These are phyloP conservation scores for Todiramphus saurophagus DNA, from an alignment of 2,113 vertebrate genomes.

Conservation along the genomic window DNA sequence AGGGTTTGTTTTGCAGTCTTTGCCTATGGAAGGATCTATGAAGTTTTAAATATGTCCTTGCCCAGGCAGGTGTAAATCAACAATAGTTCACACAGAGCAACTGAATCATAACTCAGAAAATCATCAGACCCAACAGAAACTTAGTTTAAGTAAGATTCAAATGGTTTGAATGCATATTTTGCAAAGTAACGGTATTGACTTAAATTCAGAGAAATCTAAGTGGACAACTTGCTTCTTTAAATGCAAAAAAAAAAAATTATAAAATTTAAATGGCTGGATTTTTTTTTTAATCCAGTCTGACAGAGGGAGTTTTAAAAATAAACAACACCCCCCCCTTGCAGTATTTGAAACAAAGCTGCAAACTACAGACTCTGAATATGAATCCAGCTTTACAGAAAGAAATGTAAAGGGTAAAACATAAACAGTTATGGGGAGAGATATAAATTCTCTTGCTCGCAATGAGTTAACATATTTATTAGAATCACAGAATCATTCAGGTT, in stretches of 20 bases:
- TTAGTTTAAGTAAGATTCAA: neutral
- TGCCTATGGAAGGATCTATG: neutral
- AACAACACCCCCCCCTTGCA: conserved; percentile 3
- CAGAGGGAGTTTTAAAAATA: conserved; percentile 34
- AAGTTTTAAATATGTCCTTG: neutral
- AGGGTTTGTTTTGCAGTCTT: neutral
- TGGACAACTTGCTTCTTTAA: neutral
- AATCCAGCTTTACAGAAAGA: neutral
- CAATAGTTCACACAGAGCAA: neutral
- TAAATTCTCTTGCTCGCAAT: neutral
- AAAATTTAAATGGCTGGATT: neutral
- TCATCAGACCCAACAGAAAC: neutral
- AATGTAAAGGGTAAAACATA: neutral
- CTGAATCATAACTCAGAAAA: neutral
- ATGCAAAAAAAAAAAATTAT: neutral
- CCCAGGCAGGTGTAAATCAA: neutral
- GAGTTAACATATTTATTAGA: neutral
- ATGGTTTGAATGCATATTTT: neutral
- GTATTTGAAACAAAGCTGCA: neutral
- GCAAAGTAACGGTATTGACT: neutral
- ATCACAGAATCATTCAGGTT: too few species aligned
- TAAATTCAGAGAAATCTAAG: neutral
- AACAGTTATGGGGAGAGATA: neutral
- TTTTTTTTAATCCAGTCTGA: conserved; percentile 8
- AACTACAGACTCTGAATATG: neutral